Conservation (phyloP, 1,140 invertebrate genomes). For the Sarcophaga bullata region DNA sequence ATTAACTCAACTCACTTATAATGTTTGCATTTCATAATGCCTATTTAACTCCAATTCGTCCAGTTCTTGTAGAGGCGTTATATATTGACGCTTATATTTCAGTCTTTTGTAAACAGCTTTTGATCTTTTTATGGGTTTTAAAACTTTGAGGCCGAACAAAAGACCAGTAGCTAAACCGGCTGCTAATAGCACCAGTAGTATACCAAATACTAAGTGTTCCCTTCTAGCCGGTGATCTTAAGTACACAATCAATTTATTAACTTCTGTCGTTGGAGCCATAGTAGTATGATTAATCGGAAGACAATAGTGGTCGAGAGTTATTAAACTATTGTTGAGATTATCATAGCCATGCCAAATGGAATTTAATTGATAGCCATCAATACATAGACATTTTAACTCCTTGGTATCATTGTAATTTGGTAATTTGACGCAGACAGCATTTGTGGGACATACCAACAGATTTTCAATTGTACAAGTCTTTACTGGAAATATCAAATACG, state of each 20-base stretch:
- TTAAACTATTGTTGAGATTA: not conserved
- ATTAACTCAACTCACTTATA: not conserved
- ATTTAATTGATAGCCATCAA: constrained; percentile 11
- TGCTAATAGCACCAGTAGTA: constrained; percentile 46
- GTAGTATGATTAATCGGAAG: not conserved
- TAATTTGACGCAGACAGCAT: not conserved
- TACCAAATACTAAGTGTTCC: constrained; percentile 44
- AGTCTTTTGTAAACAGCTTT: constrained; percentile 43
- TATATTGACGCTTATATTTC: constrained; percentile 44
- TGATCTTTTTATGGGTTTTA: constrained; percentile 47
- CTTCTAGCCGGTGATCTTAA: constrained; percentile 28
- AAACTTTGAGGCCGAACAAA: constrained; percentile 45
- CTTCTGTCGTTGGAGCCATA: not conserved
- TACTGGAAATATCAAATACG: not conserved
- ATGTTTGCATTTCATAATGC: constrained; percentile 31
- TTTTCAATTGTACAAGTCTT: not conserved
- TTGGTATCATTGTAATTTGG: not conserved
- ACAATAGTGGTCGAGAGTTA: constrained; percentile 1
- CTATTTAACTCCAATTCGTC: constrained; percentile 43
- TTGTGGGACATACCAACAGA: not conserved
- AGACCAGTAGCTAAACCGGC: constrained; percentile 44
- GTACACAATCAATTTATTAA: constrained; percentile 42
- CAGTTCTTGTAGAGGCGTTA: constrained; percentile 45
- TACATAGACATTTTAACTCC: constrained; percentile 10
- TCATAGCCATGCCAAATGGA: not conserved